Percentiles rank a stretch among this genome's conserved stretches.
These are phyloP conservation scores for Idaea straminata DNA, from an alignment of 2,888 invertebrate genomes.

Conservation along the genomic window DNA sequence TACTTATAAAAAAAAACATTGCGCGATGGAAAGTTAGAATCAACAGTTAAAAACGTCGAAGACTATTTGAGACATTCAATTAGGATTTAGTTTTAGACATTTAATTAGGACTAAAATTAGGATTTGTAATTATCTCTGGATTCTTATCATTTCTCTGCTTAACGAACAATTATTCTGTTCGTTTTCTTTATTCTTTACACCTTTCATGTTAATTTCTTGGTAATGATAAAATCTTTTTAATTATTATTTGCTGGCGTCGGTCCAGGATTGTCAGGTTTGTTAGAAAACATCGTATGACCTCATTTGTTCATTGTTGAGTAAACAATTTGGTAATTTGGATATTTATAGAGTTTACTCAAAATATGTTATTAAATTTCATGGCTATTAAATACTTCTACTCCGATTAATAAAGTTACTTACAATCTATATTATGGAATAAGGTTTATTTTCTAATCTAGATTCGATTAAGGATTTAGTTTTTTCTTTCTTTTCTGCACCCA, in stretches of 20 bases:
- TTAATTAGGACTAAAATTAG: too few species aligned
- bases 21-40: too few species aligned
- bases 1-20: too few species aligned
- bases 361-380: slow-evolving; percentile 8
- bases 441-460: too few species aligned
- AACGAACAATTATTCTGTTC: background rate
- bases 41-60: too few species aligned
- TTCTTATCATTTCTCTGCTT: background rate
- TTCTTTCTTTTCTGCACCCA: too few species aligned
- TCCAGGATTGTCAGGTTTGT: slow-evolving; percentile 36
- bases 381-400: slow-evolving; percentile 29
- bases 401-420: too few species aligned
- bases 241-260: slow-evolving; percentile 40
- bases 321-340: background rate
- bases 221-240: slow-evolving; percentile 27
- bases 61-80: too few species aligned
- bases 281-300: slow-evolving; percentile 33
- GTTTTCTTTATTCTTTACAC: background rate
- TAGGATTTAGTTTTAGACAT: too few species aligned
- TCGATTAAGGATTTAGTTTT: too few species aligned
- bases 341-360: background rate
- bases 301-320: slow-evolving; percentile 26
- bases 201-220: background rate
- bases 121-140: background rate
- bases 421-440: too few species aligned